These are phyloP conservation scores for Sebastes diploproa DNA, from an alignment of 2,797 vertebrate genomes.

Conservation along the genomic window DNA sequence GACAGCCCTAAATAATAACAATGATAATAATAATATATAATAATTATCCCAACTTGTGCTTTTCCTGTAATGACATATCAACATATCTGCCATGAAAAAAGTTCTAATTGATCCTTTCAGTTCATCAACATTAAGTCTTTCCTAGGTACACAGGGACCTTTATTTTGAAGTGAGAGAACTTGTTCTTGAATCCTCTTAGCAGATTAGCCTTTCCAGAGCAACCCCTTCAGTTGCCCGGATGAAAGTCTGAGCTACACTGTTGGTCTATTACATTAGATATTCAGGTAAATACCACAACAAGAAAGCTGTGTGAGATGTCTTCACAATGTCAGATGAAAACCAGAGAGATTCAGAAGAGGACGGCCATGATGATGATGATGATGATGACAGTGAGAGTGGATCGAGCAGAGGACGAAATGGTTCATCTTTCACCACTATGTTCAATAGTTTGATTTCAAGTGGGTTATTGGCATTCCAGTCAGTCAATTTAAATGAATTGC, in stretches of 20 bases:
- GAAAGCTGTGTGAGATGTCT: background rate
- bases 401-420: background rate
- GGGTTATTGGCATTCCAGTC: background rate
- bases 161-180: conserved; percentile 42
- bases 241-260: background rate
- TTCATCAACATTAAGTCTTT: background rate
- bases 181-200: conserved; percentile 61
- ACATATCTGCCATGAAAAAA: background rate
- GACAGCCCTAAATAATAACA: too few species aligned
- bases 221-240: background rate
- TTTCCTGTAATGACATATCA: background rate
- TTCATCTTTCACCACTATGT: conserved; percentile 9
- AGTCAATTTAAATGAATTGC: background rate
- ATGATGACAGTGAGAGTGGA: conserved; percentile 22
- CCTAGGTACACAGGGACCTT: background rate
- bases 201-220: conserved; percentile 50
- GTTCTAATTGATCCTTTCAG: background rate
- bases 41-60: background rate
- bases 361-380: conserved; percentile 14
- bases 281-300: background rate
- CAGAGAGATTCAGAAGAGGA: conserved; percentile 47
- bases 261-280: background rate
- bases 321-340: conserved; percentile 36
- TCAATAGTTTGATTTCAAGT: conserved; percentile 65
- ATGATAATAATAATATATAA: too few species aligned